Base-by-base conservation (phyloP, 2,113 vertebrate species). In the Scatophagus argus region DNA sequence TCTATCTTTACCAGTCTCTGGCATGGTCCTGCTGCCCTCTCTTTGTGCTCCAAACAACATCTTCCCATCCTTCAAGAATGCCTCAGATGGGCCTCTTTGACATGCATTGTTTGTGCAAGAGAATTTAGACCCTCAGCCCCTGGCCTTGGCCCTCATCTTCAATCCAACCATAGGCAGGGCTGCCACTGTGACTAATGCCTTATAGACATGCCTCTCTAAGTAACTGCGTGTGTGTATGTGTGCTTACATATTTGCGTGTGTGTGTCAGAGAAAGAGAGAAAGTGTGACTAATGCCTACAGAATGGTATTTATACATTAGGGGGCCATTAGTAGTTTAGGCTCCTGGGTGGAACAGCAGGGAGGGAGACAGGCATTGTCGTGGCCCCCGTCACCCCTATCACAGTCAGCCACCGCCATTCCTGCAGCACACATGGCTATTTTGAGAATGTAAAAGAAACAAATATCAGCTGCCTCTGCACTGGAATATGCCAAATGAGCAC, bases 291-390 rank as follows among this genome's bases (percentile, higher is more conserved):
- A 93, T 92, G 90, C 74, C 74, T 70, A 31, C 81, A 93, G 92
- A 93, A 93, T 92, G 88, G 87, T 87, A 87, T 88, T 91, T 90
- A 89, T 91, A 92, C 90, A 93, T 93, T 93, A 92, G 90, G 89
- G 90, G 84, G 88, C 79, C 91, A 92, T 93, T 93, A 90, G 90
- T 90, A 89, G 87, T 93, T 93, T 90, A 83, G 89, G 83, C 83
- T 91, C 91, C 91, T 92, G 89, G 83, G 89, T 89, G 85, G 85
- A 93, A 85, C 91, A 94, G 93, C 92, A 31, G 92, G 93, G 82
- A 90, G 80, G 87, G 75, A 91, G 91, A 90, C 91, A 94, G 86
- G 83, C 92, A 91, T 94, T 93, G 93, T 94, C 79, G 59, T 44
- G 65, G 78, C 80, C 78, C 87, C 82, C 32, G 47, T 86, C 84